Percentiles rank a stretch among this genome's conserved stretches.
These are phyloP conservation scores for Agrochola lota DNA, from an alignment of 2,888 invertebrate genomes.

Conservation along the genomic window DNA sequence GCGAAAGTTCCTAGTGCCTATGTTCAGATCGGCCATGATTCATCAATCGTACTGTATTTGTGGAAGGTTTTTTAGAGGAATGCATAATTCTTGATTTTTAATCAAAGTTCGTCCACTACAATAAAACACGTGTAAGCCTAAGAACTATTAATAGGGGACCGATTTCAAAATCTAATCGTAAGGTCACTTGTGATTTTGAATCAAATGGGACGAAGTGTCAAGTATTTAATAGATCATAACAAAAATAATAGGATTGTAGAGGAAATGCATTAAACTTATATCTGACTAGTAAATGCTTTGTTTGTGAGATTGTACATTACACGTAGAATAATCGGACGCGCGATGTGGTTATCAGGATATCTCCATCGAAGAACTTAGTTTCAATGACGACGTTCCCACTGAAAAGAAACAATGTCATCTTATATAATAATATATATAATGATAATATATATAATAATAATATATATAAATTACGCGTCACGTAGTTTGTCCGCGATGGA, in stretches of 20 bases:
- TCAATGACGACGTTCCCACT: constrained; percentile 99
- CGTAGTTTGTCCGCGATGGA: no score
- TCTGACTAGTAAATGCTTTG: constrained; percentile 80
- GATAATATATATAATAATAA: no score
- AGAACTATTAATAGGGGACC: constrained; percentile 19
- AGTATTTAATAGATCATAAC: constrained; percentile 6
- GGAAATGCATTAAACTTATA: constrained; percentile 57
- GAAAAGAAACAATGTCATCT: constrained; percentile 74
- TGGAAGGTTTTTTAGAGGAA: constrained; percentile 23
- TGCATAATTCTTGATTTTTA: constrained; percentile 21
- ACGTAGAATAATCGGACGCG: constrained; percentile 98
- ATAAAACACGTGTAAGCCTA: constrained; percentile 33
- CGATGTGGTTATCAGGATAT: constrained; percentile 98
- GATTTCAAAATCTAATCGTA: constrained; percentile 52
- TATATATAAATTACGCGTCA: no score
- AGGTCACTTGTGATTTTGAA: constrained; percentile 66
- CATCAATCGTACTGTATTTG: background rate
- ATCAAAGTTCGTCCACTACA: constrained; percentile 6
- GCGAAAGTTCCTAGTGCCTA: background rate
- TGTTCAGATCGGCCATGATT: background rate
- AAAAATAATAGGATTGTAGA: constrained; percentile 38
- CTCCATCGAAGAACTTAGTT: constrained; percentile 98
- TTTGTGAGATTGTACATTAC: constrained; percentile 84
- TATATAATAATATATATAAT: no score
- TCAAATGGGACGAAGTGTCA: constrained; percentile 33